Base-by-base conservation (phyloP, 1,140 invertebrate species). In the Phortica variegata region DNA sequence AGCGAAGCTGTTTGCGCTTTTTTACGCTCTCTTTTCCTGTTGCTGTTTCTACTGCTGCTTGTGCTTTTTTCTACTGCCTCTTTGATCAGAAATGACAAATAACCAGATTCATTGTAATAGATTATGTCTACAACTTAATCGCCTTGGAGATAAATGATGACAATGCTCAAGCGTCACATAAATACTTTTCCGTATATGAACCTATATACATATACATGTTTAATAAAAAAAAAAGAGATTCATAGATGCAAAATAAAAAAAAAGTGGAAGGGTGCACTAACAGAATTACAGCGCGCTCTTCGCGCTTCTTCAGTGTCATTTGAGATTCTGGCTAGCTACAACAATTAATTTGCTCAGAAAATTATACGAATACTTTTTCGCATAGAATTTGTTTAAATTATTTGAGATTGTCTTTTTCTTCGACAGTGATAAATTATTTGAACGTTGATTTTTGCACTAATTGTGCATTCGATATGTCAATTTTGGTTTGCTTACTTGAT, bases 111-210 rank as follows among this genome's bases (percentile, higher is more conserved):
- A 70, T 73, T 73, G 70, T 73, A 73, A 73, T 73, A 73, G 70
- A 73, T 73, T 73, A 71, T 73, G 70, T 73, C 70, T 73, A 73
- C 70, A 73, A 73, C 70, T 73, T 73, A 73, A 73, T 73, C 70
- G 70, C 70, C 60, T 70, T 62, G 70, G 65, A 72, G 65, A 73
- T 73, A 73, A 73, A 73, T 73, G 65, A 73, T 73, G 70, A 68
- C 70, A 73, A 66, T 70, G 65, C 61, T 66, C 62, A 62, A 57
- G n/a, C n/a, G n/a, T n/a, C n/a, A n/a, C n/a, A n/a, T n/a, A n/a
- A n/a, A n/a, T n/a, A n/a, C n/a, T n/a, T n/a, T n/a, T n/a, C n/a
- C n/a, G n/a, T n/a, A n/a, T n/a, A n/a, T n/a, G n/a, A n/a, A n/a
- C n/a, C n/a, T n/a, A n/a, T n/a, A n/a, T n/a, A n/a, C n/a, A n/a